Conservation (phyloP, 2,113 vertebrate species). For the Leucopternis melanops region DNA sequence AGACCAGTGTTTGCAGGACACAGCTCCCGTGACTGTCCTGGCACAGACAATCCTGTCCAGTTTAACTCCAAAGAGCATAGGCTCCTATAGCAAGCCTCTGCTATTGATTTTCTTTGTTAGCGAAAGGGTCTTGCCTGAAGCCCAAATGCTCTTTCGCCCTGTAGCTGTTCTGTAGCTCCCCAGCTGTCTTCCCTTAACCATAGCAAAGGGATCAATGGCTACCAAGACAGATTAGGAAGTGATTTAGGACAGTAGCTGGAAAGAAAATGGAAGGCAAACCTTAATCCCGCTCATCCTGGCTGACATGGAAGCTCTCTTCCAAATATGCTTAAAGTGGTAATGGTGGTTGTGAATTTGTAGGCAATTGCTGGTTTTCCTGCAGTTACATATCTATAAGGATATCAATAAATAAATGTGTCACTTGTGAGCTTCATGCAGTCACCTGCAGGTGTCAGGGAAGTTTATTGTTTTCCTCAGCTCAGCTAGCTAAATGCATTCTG, state of each 20-base stretch:
- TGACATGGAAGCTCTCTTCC: background rate
- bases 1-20: background rate
- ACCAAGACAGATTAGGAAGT: background rate
- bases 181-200: background rate
- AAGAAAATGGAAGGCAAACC: background rate
- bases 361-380: background rate
- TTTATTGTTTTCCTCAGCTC: background rate
- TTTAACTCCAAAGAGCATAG: background rate
- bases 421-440: background rate
- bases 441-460: background rate
- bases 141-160: background rate
- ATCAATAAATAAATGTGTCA: background rate
- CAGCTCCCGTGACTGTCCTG: background rate
- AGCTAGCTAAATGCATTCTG: background rate
- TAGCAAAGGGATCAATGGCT: background rate
- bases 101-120: background rate
- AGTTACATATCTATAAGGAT: background rate
- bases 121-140: background rate
- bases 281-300: background rate
- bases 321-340: background rate
- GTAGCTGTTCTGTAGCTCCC: background rate
- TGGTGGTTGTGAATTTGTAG: background rate
- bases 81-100: background rate
- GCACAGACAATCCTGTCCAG: background rate
- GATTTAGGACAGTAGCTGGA: background rate